phyloP scores from a whole-genome alignment of 1,140 invertebrate species.

The Subanguina moxae region DNA sequence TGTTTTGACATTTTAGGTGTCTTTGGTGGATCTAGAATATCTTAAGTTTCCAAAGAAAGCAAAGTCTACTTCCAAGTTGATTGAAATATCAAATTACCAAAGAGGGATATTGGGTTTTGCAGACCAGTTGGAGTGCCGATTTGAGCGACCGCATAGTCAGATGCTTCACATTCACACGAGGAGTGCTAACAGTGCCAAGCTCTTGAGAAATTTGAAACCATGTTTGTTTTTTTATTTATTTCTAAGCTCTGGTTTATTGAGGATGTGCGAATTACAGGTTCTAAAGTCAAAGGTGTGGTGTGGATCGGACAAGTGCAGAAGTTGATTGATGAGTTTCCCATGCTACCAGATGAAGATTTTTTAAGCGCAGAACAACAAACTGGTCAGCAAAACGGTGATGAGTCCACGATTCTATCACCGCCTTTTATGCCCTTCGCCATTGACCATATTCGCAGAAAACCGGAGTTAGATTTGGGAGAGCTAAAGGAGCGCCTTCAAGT shows the following conservation, averaged over 20 bases:
- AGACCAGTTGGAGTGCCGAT: constrained; percentile 16
- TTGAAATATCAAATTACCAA: constrained; percentile 9
- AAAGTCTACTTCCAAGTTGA: constrained; percentile 7
- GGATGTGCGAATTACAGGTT: constrained; percentile 2
- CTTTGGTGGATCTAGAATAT: constrained; percentile 26
- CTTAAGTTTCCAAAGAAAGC: constrained; percentile 24
- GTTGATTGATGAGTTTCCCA: background rate
- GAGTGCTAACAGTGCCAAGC: constrained; percentile 6
- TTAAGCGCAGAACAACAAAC: background rate
- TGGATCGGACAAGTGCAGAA: background rate
- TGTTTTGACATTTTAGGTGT: constrained; percentile 22
- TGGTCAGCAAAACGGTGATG: constrained; percentile 4
- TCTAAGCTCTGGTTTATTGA: background rate
- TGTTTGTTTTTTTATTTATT: background rate
- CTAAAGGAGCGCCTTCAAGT: constrained; percentile 28
- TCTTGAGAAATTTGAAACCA: background rate
- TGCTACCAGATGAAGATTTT: background rate
- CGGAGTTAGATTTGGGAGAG: constrained; percentile 1
- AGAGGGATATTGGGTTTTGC: background rate
- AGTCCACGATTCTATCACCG: background rate
- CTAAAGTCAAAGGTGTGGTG: background rate
- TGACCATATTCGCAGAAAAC: constrained; percentile 21
- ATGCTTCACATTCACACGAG: constrained; percentile 28
- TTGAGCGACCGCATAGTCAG: constrained; percentile 9
- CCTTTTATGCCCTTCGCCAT: constrained; percentile 3